Evolutionary conservation across 1,140 invertebrate genomes (phyloP), one percentile per base, ranked within the genome.

Genomic region (Aphis gossypii): DNA sequence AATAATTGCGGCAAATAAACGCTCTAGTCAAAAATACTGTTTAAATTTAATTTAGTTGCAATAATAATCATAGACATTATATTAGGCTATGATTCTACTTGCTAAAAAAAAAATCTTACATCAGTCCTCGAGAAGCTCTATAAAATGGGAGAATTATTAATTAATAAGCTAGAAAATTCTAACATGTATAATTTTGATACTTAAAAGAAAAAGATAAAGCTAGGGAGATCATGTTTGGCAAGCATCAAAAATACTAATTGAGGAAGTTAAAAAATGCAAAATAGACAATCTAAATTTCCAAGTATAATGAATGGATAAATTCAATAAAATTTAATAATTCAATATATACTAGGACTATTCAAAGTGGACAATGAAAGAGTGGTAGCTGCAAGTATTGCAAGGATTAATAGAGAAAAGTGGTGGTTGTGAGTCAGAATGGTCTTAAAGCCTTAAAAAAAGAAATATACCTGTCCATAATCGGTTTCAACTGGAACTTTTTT

Each of bases 401-500:
- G 30, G 3, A 60, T 60, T 68, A 11, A 68, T 68, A 5, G 3
- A 11, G 46, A 11, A 41, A 41, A 60, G 25, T 30, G 25, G 11
- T 68, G 56, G 56, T 30, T n/a, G 11, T 14, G 3, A 68, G 60
- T n/a, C 3, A 14, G 25, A 68, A 68, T 68, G 3, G 9, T 30
- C 60, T 68, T 30, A 9, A 4, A 68, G 11, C 30, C 8, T 30
- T n/a, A 68, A n/a, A 68, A 68, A 41, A 84, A 84, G 8, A 84
- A 25, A 25, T 8, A 46, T 94, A 94, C 96, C 83, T 96, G 96
- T 2, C 97, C 97, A 95, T 98, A 98, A 95, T 99, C 98, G 94
- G 99, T 96, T 94, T 99, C 99, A 56, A 99, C 95, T 0, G 98
- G 98, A 95, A 97, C 98, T 96, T 99, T 98, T 90, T 96, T 96